phyloP scores from a whole-genome alignment of 2,888 invertebrate species.

The Platypus cylindrus region DNA sequence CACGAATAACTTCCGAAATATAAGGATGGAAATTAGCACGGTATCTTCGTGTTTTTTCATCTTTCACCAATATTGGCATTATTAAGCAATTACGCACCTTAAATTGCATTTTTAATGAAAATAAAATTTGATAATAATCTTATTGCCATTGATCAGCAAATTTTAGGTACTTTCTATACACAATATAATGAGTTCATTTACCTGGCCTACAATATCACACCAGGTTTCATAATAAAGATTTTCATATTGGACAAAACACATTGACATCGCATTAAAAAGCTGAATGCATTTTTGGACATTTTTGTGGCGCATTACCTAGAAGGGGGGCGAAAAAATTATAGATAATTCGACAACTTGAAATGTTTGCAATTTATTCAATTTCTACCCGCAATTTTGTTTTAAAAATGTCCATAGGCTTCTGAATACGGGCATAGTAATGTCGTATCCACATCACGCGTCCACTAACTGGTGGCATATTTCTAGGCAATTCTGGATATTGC shows the following conservation, averaged over 20 bases:
- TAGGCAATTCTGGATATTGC: constrained; percentile 56
- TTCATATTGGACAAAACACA: constrained; percentile 72
- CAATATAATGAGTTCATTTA: too few species aligned
- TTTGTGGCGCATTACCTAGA: constrained; percentile 46
- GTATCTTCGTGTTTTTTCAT: constrained; percentile 51
- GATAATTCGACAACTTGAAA: too few species aligned
- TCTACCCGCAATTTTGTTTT: constrained; percentile 28
- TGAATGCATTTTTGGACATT: constrained; percentile 63
- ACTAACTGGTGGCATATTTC: constrained; percentile 67
- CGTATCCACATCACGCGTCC: constrained; percentile 77
- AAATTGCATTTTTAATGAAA: not conserved
- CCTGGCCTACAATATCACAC: constrained; percentile 62
- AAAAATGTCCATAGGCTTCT: constrained; percentile 58
- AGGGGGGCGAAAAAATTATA: too few species aligned
- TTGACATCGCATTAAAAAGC: constrained; percentile 64
- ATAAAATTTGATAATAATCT: too few species aligned
- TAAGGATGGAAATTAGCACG: constrained; percentile 61
- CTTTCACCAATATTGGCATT: constrained; percentile 56
- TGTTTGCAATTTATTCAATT: not conserved
- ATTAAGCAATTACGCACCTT: constrained; percentile 53
- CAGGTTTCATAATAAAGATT: constrained; percentile 71
- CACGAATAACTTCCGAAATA: constrained; percentile 59
- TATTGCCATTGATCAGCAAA: too few species aligned
- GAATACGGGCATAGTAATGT: constrained; percentile 59
- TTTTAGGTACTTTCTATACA: too few species aligned